Evolutionary conservation across 2,797 vertebrate genomes (phyloP).

Genomic region (Mormyrops boulengeri): DNA sequence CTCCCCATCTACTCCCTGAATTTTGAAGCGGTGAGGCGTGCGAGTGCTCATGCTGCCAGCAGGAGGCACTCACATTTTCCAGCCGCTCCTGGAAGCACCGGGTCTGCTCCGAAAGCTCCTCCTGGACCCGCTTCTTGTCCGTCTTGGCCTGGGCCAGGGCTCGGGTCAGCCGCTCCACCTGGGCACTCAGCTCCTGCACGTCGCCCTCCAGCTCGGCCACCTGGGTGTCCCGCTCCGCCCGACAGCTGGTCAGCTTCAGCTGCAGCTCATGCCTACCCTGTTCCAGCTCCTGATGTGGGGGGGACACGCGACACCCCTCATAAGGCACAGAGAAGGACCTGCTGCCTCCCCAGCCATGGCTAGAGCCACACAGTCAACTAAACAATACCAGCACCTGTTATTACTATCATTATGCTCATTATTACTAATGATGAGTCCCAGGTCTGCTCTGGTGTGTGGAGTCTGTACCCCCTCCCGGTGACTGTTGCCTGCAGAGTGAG

Average conservation of each 20-base stretch:
- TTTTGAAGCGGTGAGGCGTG: background rate
- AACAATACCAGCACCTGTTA: background rate
- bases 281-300: constrained; percentile 58
- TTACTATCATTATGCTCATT: background rate
- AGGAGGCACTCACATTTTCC: constrained; percentile 51
- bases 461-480: background rate
- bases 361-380: background rate
- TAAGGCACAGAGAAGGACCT: background rate
- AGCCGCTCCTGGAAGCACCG: constrained; percentile 59
- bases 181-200: constrained; percentile 49
- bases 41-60: background rate
- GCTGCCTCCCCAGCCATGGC: background rate
- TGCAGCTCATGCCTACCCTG: constrained; percentile 61
- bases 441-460: background rate
- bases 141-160: constrained; percentile 50
- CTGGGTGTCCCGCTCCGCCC: constrained; percentile 65
- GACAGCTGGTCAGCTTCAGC: constrained; percentile 58
- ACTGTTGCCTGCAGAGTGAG: background rate
- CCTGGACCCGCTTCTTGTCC: constrained; percentile 47
- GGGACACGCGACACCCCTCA: background rate
- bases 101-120: constrained; percentile 51
- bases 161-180: constrained; percentile 53
- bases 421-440: background rate
- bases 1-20: background rate
- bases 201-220: constrained; percentile 67